Evolutionary conservation across 2,888 invertebrate species (phyloP).

Genomic region (Panopea generosa): DNA sequence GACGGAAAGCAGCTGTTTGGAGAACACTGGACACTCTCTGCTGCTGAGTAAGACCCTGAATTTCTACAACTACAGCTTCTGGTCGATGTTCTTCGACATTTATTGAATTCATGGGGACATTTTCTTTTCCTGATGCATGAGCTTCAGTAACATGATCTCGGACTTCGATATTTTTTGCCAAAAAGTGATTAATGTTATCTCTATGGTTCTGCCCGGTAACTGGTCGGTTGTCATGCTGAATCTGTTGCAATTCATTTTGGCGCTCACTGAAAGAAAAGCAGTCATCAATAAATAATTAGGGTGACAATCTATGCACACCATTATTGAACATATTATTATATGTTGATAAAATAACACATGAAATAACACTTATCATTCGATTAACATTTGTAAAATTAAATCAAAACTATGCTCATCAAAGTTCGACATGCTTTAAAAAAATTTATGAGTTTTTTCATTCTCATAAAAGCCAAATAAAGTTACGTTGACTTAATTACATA

Average conservation of each 20-base stretch:
- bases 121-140: slow-evolving; percentile 65
- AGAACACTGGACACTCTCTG: slow-evolving; percentile 82
- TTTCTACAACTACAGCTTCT: slow-evolving; percentile 81
- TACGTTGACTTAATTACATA: no score
- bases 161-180: slow-evolving; percentile 71
- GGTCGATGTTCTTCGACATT: slow-evolving; percentile 80
- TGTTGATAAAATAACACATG: neutral
- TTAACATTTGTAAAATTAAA: neutral
- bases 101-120: slow-evolving; percentile 75
- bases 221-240: slow-evolving; percentile 80
- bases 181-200: slow-evolving; percentile 77
- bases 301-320: neutral
- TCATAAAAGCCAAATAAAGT: no score
- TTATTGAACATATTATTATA: neutral
- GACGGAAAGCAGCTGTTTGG: slow-evolving; percentile 77
- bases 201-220: slow-evolving; percentile 80
- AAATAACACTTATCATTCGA: neutral
- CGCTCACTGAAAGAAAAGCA: slow-evolving; percentile 74
- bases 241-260: slow-evolving; percentile 80
- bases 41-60: slow-evolving; percentile 81
- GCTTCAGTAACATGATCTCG: slow-evolving; percentile 44
- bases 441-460: neutral
- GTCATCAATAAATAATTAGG: neutral
- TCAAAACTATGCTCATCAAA: neutral
- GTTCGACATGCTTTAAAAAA: neutral